A percentile compares a stretch with the other conserved stretches of the same genome.
These are phyloP conservation scores for Sarcophaga rosellei DNA, from an alignment of 2,888 invertebrate genomes.

Conservation along the genomic window DNA sequence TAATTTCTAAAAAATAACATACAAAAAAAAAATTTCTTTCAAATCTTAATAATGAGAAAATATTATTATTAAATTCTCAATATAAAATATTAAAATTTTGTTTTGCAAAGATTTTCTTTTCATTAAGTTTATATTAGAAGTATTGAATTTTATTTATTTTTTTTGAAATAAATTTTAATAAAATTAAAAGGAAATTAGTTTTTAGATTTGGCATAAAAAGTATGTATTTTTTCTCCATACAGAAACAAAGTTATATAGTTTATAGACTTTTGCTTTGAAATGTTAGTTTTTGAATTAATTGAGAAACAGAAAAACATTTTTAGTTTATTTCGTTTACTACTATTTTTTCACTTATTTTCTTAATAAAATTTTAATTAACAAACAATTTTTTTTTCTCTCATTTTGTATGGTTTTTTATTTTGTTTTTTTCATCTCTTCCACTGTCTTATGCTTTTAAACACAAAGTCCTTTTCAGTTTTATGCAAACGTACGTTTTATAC, in stretches of 20 bases:
- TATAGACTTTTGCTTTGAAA: too few relatives aligned
- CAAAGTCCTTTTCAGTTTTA: not conserved
- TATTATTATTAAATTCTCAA: conserved; percentile 47
- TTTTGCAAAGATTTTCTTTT: conserved; percentile 17
- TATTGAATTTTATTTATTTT: conserved; percentile 45
- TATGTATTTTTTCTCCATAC: too few relatives aligned
- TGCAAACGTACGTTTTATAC: not conserved
- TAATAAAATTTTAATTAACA: conserved; percentile 33
- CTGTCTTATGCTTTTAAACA: too few relatives aligned
- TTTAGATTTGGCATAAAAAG: too few relatives aligned
- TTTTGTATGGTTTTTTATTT: too few relatives aligned
- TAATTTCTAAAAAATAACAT: conserved; percentile 47
- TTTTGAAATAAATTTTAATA: too few relatives aligned
- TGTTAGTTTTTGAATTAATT: too few relatives aligned
- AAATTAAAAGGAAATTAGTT: too few relatives aligned
- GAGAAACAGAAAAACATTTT: too few relatives aligned
- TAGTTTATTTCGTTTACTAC: not conserved
- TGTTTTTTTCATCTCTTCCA: conserved; percentile 64
- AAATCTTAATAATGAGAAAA: conserved; percentile 59
- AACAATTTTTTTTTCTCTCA: conserved; percentile 22
- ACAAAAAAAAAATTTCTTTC: conserved; percentile 21
- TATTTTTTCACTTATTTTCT: not conserved
- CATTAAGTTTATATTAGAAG: not conserved
- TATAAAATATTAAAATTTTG: not conserved
- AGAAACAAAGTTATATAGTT: too few relatives aligned